Base-by-base conservation (phyloP, 2,113 vertebrate genomes). In the Perccottus glenii region DNA sequence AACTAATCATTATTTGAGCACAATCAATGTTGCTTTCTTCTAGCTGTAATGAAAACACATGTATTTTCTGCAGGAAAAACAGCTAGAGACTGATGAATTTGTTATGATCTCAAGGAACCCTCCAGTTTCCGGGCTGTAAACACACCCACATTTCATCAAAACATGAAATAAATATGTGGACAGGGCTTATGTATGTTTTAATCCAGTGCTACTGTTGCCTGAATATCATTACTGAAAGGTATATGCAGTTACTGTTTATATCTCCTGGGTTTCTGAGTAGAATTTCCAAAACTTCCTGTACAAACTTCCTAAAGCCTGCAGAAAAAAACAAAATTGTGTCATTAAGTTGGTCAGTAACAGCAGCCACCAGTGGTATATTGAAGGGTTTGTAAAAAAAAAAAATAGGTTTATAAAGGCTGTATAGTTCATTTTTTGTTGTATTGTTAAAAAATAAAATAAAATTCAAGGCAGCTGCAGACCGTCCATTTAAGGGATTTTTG, bases 401-500 rank as follows among this genome's bases (percentile, higher is more conserved):
- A 5, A 27, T 9, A 9, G 9, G 32, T 10, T 11, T 51, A 11
- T 5, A 14, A 9, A 27, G 12, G 11, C 33, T 55, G 52, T 9
- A 40, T 40, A 55, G 33, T 36, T 55, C 52, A 55, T 55, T 55
- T 36, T 6, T 5, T 74, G 67, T 75, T 55, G 49, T 66, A 43
- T 60, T 78, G 75, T 73, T 27, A 82, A 69, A 82, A 45, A 43
- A 35, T 77, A 84, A 66, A 82, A 83, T 64, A 60, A 27, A 27
- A 27, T 2, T 11, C 14, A 51, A 73, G 60, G 67, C 87, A 87
- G 79, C 75, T 86, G 75, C 68, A 67, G 64, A 57, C 62, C 64
- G 76, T 77, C 77, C 75, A 78, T 78, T 58, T 79, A 64, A 66
- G 64, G 73, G 46, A 66, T 78, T 82, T 77, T 80, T 38, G 65